Conservation (phyloP, 1,140 invertebrate genomes). For the Ruditapes philippinarum region DNA sequence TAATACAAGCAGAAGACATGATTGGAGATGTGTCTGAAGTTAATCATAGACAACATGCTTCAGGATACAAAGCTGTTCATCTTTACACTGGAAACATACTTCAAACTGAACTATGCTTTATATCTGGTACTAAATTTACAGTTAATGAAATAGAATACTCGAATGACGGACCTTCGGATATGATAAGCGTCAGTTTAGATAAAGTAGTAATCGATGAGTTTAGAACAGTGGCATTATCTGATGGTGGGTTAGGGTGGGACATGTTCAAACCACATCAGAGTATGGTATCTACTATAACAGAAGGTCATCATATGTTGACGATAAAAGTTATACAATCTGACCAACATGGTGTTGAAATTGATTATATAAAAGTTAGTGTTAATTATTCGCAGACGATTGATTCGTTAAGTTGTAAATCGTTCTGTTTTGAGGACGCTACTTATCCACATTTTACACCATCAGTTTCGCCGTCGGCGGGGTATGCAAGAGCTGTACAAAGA, state of each 20-base stretch:
- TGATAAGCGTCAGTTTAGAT: slow-evolving; percentile 17
- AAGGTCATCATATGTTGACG: not conserved
- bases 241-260: slow-evolving; percentile 33
- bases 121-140: not conserved
- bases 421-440: slow-evolving; percentile 55
- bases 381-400: not conserved
- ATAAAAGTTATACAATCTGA: not conserved
- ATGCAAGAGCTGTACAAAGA: slow-evolving; percentile 5
- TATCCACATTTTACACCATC: not conserved
- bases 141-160: slow-evolving; percentile 24
- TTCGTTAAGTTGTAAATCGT: slow-evolving; percentile 28
- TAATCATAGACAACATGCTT: not conserved
- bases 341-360: slow-evolving; percentile 55
- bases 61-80: slow-evolving; percentile 11
- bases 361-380: not conserved
- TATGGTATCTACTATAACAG: not conserved
- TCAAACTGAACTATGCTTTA: slow-evolving; percentile 44
- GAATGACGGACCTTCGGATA: slow-evolving; percentile 41
- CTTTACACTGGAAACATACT: slow-evolving; percentile 11
- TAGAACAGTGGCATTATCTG: not conserved
- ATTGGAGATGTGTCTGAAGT: not conserved
- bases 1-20: slow-evolving; percentile 50
- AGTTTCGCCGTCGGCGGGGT: not conserved
- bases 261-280: not conserved
- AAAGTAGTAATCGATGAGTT: not conserved